Base-by-base conservation (phyloP, 2,888 invertebrate genomes). In the Stramonita haemastoma region DNA sequence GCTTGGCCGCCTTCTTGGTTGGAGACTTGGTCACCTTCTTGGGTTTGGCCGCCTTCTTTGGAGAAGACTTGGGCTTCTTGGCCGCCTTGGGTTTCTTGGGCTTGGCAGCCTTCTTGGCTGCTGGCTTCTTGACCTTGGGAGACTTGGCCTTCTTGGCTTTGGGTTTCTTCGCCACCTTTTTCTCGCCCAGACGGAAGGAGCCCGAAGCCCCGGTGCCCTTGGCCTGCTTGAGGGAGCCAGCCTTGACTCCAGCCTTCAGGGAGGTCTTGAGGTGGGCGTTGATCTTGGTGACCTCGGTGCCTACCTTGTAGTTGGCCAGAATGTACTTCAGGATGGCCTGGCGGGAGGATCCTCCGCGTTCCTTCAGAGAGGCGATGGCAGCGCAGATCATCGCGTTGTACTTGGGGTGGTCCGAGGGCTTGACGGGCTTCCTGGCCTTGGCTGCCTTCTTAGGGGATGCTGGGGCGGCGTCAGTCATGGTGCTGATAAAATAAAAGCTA, bases 311-410 rank as follows among this genome's bases (percentile, higher is more conserved):
- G 83, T 83, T 79, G 83, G 83, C 83, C 83, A 83, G 32, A 90
- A 96, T 96, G 94, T 96, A 96, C 91, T 96, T 96, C 88, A 96
- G 93, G 91, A 96, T 96, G 46, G 96, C 96, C 91, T 96, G 96
- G 87, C 96, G 94, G 17, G 96, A 96, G 36, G 96, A 96, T 36
- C 96, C 96, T 88, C 95, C 95, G 46, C 96, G 93, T 88, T 96
- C 96, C 91, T 96, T 96, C 90, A 96, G 92, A 29, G 93, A 91
- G 86, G 92, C 92, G 91, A 96, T 93, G 81, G 96, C 96, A 8
- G 94, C 94, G n/a, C 94, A 93, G 90, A 96, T 94, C 96, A 96
- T 96, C 87, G 95, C 96, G 29, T 94, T 92, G 92, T 96, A 96
- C 89, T 94, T 95, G 11, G 95, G 95, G 89, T 95, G 95, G 66